Base-by-base conservation (phyloP, 2,113 vertebrate genomes). In the Alligator sinensis region DNA sequence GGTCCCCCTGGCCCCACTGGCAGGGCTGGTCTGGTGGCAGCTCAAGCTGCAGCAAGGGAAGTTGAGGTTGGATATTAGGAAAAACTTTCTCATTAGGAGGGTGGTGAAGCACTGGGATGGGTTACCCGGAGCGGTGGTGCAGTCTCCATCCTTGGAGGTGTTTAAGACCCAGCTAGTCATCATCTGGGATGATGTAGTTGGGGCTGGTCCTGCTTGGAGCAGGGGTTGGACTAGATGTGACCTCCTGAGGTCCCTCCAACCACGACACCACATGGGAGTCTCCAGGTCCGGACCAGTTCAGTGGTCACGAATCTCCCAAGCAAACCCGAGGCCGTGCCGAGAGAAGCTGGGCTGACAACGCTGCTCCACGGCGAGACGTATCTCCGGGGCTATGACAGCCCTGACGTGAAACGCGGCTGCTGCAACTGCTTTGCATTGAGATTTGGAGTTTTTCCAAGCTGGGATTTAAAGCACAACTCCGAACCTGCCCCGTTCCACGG, bases 1-100 rank as follows among this genome's bases (percentile, higher is more conserved):
- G 64, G 70, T 77, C 4, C 12, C 59, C 13, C 21, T 34, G 0
- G 2, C 66, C 55, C 34, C 1, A 2, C 2, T 24, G 21, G 57
- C 27, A 58, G 58, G 3, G 10, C 63, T 28, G 64, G 54, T 55
- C 66, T 9, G 28, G 30, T 11, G 4, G 47, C 27, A 47, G 72
- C 30, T 34, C 14, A n/a, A 9, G 47, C 7, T 47, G 47, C 47
- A 47, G 47, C 47, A 3, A 47, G 47, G 47, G 47, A 47, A 7
- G 47, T 47, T 47, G 47, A 47, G 47, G 47, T 47, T 47, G 47
- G 47, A 47, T 47, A 47, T 47, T 47, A 47, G 8, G 47, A 47
- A 47, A 47, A 47, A 8, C 47, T 47, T 9, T 47, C 47, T 47
- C 47, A 47, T 7, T 7, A 47, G 47, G 47, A 47, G 47, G 47